These are phyloP conservation scores for Zoanthus sociatus DNA, from an alignment of 92 coral and sea anemone genomes.

Conservation along the genomic window DNA sequence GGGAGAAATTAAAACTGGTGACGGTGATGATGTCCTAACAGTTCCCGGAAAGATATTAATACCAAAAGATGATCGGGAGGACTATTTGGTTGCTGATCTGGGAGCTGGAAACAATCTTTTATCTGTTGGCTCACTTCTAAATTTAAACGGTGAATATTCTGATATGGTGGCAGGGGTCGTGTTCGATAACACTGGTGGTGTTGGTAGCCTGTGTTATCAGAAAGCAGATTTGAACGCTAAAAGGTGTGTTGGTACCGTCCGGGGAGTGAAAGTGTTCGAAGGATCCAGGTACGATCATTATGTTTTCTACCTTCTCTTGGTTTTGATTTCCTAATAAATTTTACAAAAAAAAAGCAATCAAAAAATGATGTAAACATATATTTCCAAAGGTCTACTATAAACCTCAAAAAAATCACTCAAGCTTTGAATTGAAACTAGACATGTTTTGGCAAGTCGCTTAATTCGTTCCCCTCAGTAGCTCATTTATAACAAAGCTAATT, in stretches of 20 bases:
- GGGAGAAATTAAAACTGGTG: slow-evolving; percentile 59
- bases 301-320: no score
- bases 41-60: slow-evolving; percentile 50
- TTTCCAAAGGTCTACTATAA: no score
- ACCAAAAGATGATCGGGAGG: slow-evolving; percentile 24
- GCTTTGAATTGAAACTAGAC: no score
- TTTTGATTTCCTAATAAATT: no score
- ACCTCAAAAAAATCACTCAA: no score
- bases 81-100: slow-evolving; percentile 61
- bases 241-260: slow-evolving; percentile 64
- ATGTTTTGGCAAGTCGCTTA: no score
- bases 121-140: slow-evolving; percentile 60
- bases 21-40: slow-evolving; percentile 63
- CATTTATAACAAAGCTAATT: no score
- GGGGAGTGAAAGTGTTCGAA: slow-evolving; percentile 59
- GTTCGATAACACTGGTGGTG: slow-evolving; percentile 61
- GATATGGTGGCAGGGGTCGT: slow-evolving; percentile 56
- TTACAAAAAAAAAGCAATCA: no score
- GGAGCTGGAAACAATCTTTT: slow-evolving; percentile 64
- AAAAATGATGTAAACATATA: no score
- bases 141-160: slow-evolving; percentile 38
- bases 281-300: slow-evolving; percentile 62
- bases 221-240: slow-evolving; percentile 27
- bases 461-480: no score
- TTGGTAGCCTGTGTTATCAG: slow-evolving; percentile 55